Evolutionary conservation across 2,888 invertebrate genomes (phyloP).

Genomic region (Heliconius hortense): DNA sequence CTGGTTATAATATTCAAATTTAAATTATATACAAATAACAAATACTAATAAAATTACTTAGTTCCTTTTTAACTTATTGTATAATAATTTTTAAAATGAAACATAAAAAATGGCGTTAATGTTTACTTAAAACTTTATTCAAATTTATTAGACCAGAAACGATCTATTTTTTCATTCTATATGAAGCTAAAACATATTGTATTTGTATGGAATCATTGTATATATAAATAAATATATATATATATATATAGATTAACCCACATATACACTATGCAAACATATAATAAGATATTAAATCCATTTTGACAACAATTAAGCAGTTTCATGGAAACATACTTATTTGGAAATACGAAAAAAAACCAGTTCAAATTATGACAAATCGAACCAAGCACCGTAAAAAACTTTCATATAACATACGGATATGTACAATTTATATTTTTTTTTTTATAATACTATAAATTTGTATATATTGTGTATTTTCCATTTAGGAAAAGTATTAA

Average conservation of each 20-base stretch:
- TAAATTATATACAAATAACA: slow-evolving; percentile 1
- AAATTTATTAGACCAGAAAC: no score
- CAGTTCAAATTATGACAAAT: background rate
- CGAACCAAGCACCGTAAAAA: background rate
- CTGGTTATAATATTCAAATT: background rate
- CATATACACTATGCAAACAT: background rate
- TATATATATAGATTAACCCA: background rate
- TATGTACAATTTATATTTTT: slow-evolving; percentile 33
- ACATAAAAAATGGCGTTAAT: background rate
- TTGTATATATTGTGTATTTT: slow-evolving; percentile 6
- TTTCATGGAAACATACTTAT: background rate
- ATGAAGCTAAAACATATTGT: background rate
- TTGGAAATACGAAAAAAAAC: slow-evolving; percentile 3
- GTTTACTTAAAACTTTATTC: background rate
- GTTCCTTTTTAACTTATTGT: background rate
- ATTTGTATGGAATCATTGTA: background rate
- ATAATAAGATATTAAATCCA: background rate
- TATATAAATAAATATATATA: background rate
- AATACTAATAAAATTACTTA: background rate
- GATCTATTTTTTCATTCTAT: background rate
- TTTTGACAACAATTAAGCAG: background rate
- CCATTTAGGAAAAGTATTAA: background rate
- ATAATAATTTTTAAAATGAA: background rate
- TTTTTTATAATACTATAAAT: slow-evolving; percentile 11
- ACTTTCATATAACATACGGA: slow-evolving; percentile 22